Evolutionary conservation across 2,797 vertebrate species (phyloP).

Genomic region (Tenualosa thibaudeaui): DNA sequence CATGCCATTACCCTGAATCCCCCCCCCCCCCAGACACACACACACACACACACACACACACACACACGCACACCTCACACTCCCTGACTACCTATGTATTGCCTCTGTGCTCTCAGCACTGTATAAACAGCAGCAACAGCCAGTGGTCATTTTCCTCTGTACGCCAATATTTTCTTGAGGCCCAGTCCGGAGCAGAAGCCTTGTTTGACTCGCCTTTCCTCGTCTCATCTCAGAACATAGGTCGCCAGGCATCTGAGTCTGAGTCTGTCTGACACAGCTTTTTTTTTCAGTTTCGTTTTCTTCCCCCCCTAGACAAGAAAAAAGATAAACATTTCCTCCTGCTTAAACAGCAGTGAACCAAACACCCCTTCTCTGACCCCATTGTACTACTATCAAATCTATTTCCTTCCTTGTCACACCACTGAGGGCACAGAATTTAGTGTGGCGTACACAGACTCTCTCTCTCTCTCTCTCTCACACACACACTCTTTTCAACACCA

Average conservation of each 20-base stretch:
- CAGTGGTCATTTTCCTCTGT: background rate
- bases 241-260: background rate
- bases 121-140: background rate
- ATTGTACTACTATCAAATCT: conserved; percentile 51
- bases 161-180: background rate
- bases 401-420: conserved; percentile 46
- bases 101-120: background rate
- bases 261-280: conserved; percentile 4
- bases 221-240: background rate
- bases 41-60: background rate
- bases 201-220: background rate
- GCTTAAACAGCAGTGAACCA: conserved; percentile 28
- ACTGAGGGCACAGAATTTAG: conserved; percentile 42
- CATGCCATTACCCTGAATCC: conserved; percentile 21
- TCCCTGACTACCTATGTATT: background rate
- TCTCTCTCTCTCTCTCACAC: conserved; percentile 19
- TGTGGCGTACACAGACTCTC: conserved; percentile 39
- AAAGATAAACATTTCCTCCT: conserved; percentile 19
- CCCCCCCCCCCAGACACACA: background rate
- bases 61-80: background rate
- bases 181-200: background rate
- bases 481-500: conserved; percentile 42
- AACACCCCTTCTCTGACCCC: conserved; percentile 36
- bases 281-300: background rate
- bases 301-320: background rate